A percentile compares a stretch with the other conserved stretches of the same genome.
Conservation (phyloP, 35 echinoderm and acorn worm species). For the Amphiura filiformis region DNA sequence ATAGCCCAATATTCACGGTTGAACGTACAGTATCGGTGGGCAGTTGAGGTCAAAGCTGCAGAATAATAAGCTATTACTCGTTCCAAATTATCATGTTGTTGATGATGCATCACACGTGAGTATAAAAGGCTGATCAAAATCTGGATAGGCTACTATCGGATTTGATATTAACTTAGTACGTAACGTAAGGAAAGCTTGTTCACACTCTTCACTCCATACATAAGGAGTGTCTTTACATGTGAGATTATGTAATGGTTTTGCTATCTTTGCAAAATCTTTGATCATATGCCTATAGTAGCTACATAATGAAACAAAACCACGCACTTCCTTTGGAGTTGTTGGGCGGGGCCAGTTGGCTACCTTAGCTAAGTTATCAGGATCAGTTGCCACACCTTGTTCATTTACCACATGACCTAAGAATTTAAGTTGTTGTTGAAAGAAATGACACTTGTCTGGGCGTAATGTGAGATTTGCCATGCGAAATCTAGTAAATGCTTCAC, state of each 20-base stretch:
- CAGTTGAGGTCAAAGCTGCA: conserved; percentile 13
- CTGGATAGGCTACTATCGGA: conserved; percentile 60
- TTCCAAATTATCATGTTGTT: conserved; percentile 47
- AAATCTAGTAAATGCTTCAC: conserved; percentile 24
- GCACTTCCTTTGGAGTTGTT: not conserved
- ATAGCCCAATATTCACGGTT: conserved; percentile 58
- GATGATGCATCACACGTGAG: conserved; percentile 49
- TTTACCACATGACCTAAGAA: conserved; percentile 39
- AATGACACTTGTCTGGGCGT: conserved; percentile 49
- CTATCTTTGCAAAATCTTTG: not conserved
- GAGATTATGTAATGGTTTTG: not conserved
- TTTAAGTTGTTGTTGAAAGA: conserved; percentile 45
- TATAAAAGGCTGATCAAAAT: conserved; percentile 38
- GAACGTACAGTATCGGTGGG: conserved; percentile 27
- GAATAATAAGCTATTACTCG: conserved; percentile 55
- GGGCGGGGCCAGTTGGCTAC: not conserved
- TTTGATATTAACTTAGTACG: conserved; percentile 19
- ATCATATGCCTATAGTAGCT: not conserved
- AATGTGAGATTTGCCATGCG: conserved; percentile 35
- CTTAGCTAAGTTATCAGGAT: too few relatives aligned
- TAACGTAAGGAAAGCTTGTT: conserved; percentile 5
- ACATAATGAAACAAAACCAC: not conserved
- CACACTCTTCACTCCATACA: conserved; percentile 17
- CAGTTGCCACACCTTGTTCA: not conserved
- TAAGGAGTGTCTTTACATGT: not conserved